Evolutionary conservation across 2,797 vertebrate genomes (phyloP).

Genomic region (Lophius americanus): DNA sequence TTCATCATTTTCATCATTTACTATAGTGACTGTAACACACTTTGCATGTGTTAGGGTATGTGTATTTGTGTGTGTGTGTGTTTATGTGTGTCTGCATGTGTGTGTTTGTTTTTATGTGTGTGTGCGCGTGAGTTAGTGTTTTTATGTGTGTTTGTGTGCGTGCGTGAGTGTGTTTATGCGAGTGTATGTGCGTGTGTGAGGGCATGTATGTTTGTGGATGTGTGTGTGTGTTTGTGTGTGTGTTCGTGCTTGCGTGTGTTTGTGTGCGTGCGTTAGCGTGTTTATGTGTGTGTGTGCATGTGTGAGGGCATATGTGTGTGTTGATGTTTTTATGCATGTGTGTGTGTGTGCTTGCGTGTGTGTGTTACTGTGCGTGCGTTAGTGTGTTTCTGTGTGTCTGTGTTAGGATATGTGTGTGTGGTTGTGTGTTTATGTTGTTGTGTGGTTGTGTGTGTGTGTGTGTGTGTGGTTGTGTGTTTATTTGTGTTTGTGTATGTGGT

Average conservation of each 20-base stretch:
- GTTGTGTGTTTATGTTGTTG: no score
- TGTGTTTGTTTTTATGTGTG: no score
- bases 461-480: no score
- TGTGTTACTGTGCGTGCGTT: no score
- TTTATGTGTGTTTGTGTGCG: background rate
- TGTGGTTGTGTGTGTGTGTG: no score
- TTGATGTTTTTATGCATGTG: constrained; percentile 11
- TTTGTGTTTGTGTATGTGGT: no score
- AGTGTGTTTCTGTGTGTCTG: constrained; percentile 11
- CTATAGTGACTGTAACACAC: background rate
- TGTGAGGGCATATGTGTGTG: background rate
- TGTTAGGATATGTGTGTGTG: constrained; percentile 41
- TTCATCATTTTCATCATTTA: background rate
- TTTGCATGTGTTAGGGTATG: background rate
- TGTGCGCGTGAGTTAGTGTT: background rate
- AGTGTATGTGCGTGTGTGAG: background rate
- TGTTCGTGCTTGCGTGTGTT: background rate
- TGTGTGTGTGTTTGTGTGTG: constrained; percentile 2
- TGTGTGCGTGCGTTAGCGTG: no score
- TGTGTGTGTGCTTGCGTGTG: constrained; percentile 2
- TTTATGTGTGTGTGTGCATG: background rate
- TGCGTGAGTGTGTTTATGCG: no score
- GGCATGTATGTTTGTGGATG: background rate
- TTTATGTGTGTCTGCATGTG: constrained; percentile 3
- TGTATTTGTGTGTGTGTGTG: constrained; percentile 4